Evolutionary conservation across 2,888 invertebrate genomes (phyloP), one percentile per base, ranked within the genome.

Genomic region (Dioctria linearis): DNA sequence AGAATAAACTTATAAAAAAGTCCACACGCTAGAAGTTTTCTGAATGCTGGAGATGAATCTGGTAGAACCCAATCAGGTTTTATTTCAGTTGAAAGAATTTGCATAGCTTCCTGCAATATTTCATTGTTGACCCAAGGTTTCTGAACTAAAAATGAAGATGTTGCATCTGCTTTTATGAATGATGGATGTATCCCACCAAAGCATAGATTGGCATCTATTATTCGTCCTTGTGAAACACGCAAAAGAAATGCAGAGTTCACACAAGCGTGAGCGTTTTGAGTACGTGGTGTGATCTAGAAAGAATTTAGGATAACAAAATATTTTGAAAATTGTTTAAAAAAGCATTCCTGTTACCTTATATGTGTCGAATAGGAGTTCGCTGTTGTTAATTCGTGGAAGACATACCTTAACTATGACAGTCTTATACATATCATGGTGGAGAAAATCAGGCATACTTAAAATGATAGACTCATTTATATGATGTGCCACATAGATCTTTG

Each of bases 1-100:
- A 94, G 85, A 57, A 92, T 85, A 82, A 89, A 91, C 91, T 95
- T 95, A 87, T 95, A 96, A 86, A 95, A 93, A 39, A 96, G 88
- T 37, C 93, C 90, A 79, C 93, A 88, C 0, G 95, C 93, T 4
- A 96, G 88, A 4, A 89, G 89, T 85, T 92, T 93, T 59, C 94
- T 90, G 85, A 93, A 95, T 63, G 89, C 88, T 0, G 93, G 91
- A 0, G 92, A 90, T 0, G 93, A 91, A 85, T 94, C 93, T 0
- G 93, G 93, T 0, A 92, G 90, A 11, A 90, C 86, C 25, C 90
- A 89, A 65, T 92, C 91, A 0, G 95, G 93, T 0, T 89, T 85
- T 0, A 95, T 80, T 87, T 95, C 95, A 0, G 88, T 85, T 2
- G 90, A 86, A 80, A 95, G 86, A 3, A 86, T 87, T 3, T 85